Evolutionary conservation across 2,797 vertebrate species (phyloP), one percentile per base, ranked within the genome.

Genomic region (Balearica regulorum): DNA sequence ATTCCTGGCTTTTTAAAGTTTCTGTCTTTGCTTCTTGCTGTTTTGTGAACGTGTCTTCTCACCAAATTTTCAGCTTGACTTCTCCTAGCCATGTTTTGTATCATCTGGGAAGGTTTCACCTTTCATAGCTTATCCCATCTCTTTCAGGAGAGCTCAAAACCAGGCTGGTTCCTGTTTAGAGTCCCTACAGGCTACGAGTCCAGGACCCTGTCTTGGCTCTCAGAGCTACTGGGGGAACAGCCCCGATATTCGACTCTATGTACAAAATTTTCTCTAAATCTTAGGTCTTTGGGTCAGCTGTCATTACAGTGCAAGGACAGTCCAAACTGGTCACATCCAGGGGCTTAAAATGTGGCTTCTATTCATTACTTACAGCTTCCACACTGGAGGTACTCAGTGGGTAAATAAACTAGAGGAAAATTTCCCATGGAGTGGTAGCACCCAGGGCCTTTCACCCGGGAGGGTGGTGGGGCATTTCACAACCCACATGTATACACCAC

Each of bases 401-500:
- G 12, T 37, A 75, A 73, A 57, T 41, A n/a, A 76, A 78, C 17
- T 6, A 55, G 57, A 33, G 8, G 39, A 13, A 76, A 13, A 11
- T n/a, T 75, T 83, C 33, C 33, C 33, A 10, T 4, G 41, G 53
- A 60, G 28, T 9, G 13, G 26, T 9, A 69, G 58, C 29, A 39
- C 6, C 16, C 12, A n/a, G 18, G 8, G 20, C 19, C 51, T 77
- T 64, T 68, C 29, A 39, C 6, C 16, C 12, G 2, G 14, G 54
- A 44, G 17, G 6, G 9, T 44, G 17, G 41, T 29, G 65, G 33
- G 12, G 15, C 11, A 9, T 80, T 76, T 87, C 60, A 66, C 31
- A 25, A 4, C 31, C 46, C 15, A 25, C 8, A 24, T 0, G 0
- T 18, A 14, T 6, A 31, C 13, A n/a, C 3, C 2, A 17, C 11